phyloP scores from a whole-genome alignment of 2,113 vertebrate genomes.

The Clupea harengus region DNA sequence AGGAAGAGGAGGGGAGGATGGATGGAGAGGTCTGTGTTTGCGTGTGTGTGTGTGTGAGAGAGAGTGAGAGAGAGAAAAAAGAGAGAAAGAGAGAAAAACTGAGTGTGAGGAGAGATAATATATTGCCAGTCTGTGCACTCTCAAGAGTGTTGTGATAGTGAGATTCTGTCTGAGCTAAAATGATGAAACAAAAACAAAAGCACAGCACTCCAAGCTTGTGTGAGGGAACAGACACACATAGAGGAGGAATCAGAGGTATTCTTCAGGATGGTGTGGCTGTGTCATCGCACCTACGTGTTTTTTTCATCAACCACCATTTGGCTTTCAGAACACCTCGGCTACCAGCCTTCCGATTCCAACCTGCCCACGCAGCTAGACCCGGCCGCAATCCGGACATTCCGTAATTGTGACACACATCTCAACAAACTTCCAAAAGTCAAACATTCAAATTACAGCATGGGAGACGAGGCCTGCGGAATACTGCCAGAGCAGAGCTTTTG shows the following conservation, averaged over 20 bases:
- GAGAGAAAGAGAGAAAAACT: not conserved
- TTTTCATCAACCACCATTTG: not conserved
- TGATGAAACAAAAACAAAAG: slow-evolving; percentile 34
- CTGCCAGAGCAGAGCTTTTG: not conserved
- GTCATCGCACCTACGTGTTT: not conserved
- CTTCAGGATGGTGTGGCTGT: not conserved
- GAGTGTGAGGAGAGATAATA: not conserved
- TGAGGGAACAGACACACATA: not conserved
- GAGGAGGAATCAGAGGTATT: not conserved
- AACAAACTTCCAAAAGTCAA: slow-evolving; percentile 11
- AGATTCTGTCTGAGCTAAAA: slow-evolving; percentile 27
- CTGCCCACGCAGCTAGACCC: not conserved
- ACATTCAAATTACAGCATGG: not conserved
- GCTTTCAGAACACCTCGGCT: not conserved
- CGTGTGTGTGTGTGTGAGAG: not conserved
- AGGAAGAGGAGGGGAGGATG: not conserved
- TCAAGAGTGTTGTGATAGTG: not conserved
- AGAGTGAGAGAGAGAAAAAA: slow-evolving; percentile 9
- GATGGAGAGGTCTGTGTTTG: not conserved
- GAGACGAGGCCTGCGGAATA: not conserved
- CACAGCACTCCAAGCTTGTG: not conserved
- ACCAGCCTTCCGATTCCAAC: not conserved
- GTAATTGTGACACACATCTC: not conserved
- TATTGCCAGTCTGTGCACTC: not conserved
- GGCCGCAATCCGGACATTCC: not conserved